Conservation (phyloP, 2,113 vertebrate genomes). For the Cyanistes caeruleus region DNA sequence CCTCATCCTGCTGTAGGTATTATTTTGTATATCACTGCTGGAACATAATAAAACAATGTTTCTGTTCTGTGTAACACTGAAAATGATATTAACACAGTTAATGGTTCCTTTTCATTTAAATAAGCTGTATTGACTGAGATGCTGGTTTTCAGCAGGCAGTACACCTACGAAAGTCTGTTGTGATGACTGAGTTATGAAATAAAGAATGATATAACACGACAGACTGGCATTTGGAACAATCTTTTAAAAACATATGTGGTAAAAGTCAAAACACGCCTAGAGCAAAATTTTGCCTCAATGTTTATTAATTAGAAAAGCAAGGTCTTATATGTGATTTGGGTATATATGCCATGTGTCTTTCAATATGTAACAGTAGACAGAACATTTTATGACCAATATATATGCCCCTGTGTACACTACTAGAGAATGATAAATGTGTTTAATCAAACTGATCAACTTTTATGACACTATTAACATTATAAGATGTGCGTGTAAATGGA, state of each 20-base stretch:
- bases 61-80: neutral
- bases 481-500: neutral
- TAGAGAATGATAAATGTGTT: neutral
- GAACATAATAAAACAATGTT: neutral
- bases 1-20: neutral
- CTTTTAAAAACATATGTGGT: slow-evolving; percentile 9
- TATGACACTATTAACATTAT: neutral
- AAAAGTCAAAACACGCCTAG: slow-evolving; percentile 33
- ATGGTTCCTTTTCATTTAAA: neutral
- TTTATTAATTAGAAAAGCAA: slow-evolving; percentile 45
- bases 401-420: neutral
- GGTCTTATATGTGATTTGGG: neutral
- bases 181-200: neutral
- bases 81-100: neutral
- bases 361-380: slow-evolving; percentile 33
- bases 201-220: neutral
- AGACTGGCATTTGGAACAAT: slow-evolving; percentile 18
- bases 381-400: neutral
- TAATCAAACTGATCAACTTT: slow-evolving; percentile 2
- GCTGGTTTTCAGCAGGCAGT: neutral
- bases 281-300: slow-evolving; percentile 18
- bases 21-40: neutral
- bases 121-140: neutral
- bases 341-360: slow-evolving; percentile 28
- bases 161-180: neutral